Evolutionary conservation across 2,797 vertebrate species (phyloP), one percentile per base, ranked within the genome.

Genomic region (Lacerta viridis): DNA sequence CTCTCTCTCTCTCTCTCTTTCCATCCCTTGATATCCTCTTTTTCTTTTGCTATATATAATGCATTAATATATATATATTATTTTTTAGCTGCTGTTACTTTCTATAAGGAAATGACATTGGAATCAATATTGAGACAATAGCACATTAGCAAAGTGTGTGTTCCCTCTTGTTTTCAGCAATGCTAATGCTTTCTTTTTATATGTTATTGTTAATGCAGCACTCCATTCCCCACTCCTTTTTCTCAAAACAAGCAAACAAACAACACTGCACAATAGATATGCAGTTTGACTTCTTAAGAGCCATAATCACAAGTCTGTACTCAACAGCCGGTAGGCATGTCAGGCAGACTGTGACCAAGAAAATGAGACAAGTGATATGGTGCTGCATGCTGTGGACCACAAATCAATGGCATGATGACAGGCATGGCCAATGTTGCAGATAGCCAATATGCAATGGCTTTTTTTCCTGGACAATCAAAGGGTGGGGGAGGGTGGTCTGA

Each of bases 271-370:
- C n/a, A 89, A 41, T 59, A 72, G 78, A 84, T 92, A 80, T 7
- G 3, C 13, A 18, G 86, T 80, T 13, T n/a, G 20, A 2, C 23
- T 93, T 87, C 85, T 93, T 69, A 64, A 64, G 86, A 87, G 59
- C 71, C 18, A 18, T 85, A 68, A 69, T 81, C 43, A 23, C 78
- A 55, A 82, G 74, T 72, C 77, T 66, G 29, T 87, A 89, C 69
- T 88, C 87, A 88, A 7, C 36, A 92, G 91, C 4, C 72, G 87
- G 83, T 74, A 92, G 84, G 55, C n/a, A 7, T 92, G 90, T 95
- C 59, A 96, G 91, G 78, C 83, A 89, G 87, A 72, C 80, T 92
- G 90, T 93, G 90, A 95, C 91, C 90, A 84, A 91, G 93, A 80
- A 94, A 94, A 93, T 92, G 89, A 91, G 90, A 88, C 0, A 8